Conservation (phyloP, 2,113 vertebrate species). For the Cyprinodon variegatus region DNA sequence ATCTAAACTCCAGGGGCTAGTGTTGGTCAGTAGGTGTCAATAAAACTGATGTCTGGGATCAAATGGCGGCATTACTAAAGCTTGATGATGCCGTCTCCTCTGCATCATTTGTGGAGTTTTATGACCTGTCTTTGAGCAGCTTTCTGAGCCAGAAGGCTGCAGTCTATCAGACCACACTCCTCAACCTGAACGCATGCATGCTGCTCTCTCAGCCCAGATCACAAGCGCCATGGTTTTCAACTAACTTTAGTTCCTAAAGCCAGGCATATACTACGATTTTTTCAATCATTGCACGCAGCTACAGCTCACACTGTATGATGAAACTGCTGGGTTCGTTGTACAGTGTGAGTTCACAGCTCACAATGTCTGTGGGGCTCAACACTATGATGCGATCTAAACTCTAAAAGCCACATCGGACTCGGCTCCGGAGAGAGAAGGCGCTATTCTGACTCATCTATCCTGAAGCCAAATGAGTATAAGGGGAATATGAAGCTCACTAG, state of each 20-base stretch:
- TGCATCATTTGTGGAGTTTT: constrained; percentile 33
- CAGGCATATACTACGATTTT: too few relatives aligned
- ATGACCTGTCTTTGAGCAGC: constrained; percentile 44
- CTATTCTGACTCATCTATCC: too few relatives aligned
- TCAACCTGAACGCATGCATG: constrained; percentile 1
- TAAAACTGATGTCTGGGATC: constrained; percentile 24
- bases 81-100: constrained; percentile 34
- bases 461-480: too few relatives aligned
- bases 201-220: not conserved
- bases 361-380: too few relatives aligned
- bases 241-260: not conserved
- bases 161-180: constrained; percentile 1
- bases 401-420: too few relatives aligned
- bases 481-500: too few relatives aligned
- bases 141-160: constrained; percentile 40
- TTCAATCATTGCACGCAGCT: too few relatives aligned
- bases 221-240: not conserved
- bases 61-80: constrained; percentile 36
- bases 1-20: not conserved
- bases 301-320: too few relatives aligned
- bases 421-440: too few relatives aligned
- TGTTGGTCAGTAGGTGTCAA: constrained; percentile 33
- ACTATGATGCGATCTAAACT: too few relatives aligned
- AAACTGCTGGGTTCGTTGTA: too few relatives aligned
- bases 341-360: too few relatives aligned